Conservation (phyloP, 2,888 invertebrate genomes). For the Mythimna loreyi region DNA sequence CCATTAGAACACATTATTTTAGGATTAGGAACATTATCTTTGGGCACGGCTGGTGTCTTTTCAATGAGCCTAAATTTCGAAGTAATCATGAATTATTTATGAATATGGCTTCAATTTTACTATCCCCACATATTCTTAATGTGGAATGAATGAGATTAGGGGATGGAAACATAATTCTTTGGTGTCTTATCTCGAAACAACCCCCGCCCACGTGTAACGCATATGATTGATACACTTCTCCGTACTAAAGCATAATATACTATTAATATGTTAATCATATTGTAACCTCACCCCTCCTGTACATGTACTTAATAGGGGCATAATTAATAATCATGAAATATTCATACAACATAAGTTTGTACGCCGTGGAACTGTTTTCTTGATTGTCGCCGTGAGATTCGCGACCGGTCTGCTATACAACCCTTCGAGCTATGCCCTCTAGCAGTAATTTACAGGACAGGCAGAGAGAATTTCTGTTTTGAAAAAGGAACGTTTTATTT, state of each 20-base stretch:
- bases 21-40: slow-evolving; percentile 22
- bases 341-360: slow-evolving; percentile 74
- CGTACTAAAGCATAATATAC: slow-evolving; percentile 48
- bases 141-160: slow-evolving; percentile 26
- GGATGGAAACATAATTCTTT: slow-evolving; percentile 33
- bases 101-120: slow-evolving; percentile 26
- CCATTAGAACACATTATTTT: slow-evolving; percentile 40
- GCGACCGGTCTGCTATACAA: slow-evolving; percentile 23
- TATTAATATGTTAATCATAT: slow-evolving; percentile 65
- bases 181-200: slow-evolving; percentile 14
- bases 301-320: slow-evolving; percentile 45
- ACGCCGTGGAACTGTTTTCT: slow-evolving; percentile 36
- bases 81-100: slow-evolving; percentile 39
- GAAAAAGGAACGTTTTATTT: slow-evolving; percentile 9
- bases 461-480: not conserved
- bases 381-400: slow-evolving; percentile 35
- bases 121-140: slow-evolving; percentile 17
- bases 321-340: slow-evolving; percentile 74
- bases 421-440: slow-evolving; percentile 10
- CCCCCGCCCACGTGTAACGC: slow-evolving; percentile 1
- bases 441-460: slow-evolving; percentile 18
- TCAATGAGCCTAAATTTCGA: slow-evolving; percentile 12
- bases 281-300: slow-evolving; percentile 46
- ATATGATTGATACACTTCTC: slow-evolving; percentile 41
- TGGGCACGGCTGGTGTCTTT: slow-evolving; percentile 11